Evolutionary conservation across 2,888 invertebrate genomes (phyloP).

Genomic region (Palloptera scutellata): DNA sequence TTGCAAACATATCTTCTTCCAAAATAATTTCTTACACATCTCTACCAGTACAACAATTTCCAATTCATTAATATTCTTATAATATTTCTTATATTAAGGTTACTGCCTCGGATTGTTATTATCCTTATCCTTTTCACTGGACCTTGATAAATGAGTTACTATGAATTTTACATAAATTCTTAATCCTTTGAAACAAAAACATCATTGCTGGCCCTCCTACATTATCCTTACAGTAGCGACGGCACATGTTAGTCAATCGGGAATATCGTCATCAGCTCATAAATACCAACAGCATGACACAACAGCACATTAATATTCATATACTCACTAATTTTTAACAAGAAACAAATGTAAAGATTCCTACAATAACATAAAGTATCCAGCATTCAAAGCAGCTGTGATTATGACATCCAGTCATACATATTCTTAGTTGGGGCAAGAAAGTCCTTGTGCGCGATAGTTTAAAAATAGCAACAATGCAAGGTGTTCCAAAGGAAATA

Average conservation of each 20-base stretch:
- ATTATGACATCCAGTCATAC: too few species aligned
- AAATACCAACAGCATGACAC: background rate
- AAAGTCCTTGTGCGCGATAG: background rate
- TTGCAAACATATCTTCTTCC: too few species aligned
- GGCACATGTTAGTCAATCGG: slow-evolving; percentile 6
- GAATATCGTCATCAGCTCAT: background rate
- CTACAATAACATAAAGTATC: background rate
- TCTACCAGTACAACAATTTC: too few species aligned
- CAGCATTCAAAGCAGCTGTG: too few species aligned
- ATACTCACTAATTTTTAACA: slow-evolving; percentile 40
- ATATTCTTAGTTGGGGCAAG: too few species aligned
- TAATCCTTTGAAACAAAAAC: too few species aligned
- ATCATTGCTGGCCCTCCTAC: too few species aligned
- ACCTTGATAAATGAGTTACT: background rate
- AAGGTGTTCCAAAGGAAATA: slow-evolving; percentile 26
- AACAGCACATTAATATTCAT: slow-evolving; percentile 4
- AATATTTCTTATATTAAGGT: too few species aligned
- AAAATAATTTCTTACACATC: too few species aligned
- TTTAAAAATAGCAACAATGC: slow-evolving; percentile 9
- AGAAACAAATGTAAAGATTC: slow-evolving; percentile 38
- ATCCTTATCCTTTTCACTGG: background rate
- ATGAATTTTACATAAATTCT: background rate
- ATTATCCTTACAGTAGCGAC: background rate
- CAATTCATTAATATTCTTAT: too few species aligned
- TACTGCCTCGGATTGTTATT: too few species aligned